Evolutionary conservation across 2,113 vertebrate genomes (phyloP), one percentile per base, ranked within the genome.

Genomic region (Neogobius melanostomus): DNA sequence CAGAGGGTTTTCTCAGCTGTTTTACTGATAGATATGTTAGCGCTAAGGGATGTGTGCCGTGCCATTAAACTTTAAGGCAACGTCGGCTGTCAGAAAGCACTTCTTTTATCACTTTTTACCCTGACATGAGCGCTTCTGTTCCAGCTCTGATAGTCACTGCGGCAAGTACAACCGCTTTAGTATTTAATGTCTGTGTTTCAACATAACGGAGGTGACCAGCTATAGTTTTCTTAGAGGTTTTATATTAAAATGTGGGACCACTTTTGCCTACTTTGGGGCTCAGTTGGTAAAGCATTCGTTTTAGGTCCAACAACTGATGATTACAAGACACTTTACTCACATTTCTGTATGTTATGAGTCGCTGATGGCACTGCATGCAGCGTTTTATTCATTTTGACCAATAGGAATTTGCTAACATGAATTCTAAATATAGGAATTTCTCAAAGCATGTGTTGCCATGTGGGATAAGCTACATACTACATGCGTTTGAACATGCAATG

Each of bases 11-110:
- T 84, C 72, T 75, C 75, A 69, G 74, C 60, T 72, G 74, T 66
- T 83, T 66, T 77, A 68, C 43, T 74, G 71, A 82, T 77, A 59
- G 56, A 72, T 57, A 59, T 66, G 71, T 43, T n/a, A 47, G 61
- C 78, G 68, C 43, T 71, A 43, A 42, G 47, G 56, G 60, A 76
- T 84, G 48, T 50, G 47, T 82, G 68, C 47, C 69, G 76, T 81
- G 72, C 67, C 67, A 75, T 84, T 81, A 76, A 77, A 83, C 56
- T 83, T 82, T 81, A 79, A 81, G 53, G 21, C 21, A 67, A 64
- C 69, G 52, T 50, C 68, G 50, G 48, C 67, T 82, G 69, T 73
- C 73, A 68, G 66, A 69, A 59, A 70, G 42, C 15, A 6, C 10
- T 66, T 81, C 61, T 76, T 80, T 80, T 72, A 45, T 71, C 75